These are phyloP conservation scores for Ceyx melanurus DNA, from an alignment of 2,113 vertebrate genomes.

Conservation along the genomic window DNA sequence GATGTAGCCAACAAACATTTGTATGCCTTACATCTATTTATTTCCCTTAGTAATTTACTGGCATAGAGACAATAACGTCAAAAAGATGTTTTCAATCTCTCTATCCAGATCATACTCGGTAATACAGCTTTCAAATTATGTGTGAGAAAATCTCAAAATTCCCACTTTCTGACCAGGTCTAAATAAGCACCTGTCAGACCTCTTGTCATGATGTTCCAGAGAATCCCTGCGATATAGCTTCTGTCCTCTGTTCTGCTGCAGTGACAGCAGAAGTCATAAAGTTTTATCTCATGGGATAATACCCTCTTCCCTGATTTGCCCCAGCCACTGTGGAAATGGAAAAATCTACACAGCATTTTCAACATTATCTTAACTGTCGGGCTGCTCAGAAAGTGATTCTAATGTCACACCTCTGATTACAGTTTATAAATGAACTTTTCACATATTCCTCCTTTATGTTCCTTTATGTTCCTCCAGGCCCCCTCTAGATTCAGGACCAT, in stretches of 20 bases:
- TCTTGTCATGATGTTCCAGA: background rate
- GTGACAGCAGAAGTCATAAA: background rate
- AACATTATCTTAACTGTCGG: background rate
- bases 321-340: background rate
- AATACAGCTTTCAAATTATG: background rate
- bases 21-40: background rate
- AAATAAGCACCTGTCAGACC: background rate
- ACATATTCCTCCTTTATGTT: background rate
- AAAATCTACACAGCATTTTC: background rate
- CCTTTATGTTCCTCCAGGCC: background rate
- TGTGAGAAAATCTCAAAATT: background rate
- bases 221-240: background rate
- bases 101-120: fast-evolving
- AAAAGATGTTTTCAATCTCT: background rate
- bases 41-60: background rate
- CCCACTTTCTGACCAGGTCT: background rate
- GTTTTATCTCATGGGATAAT: background rate
- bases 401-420: background rate
- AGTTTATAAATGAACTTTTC: background rate
- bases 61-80: background rate
- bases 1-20: background rate
- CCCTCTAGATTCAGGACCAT: background rate
- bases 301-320: background rate
- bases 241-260: background rate
- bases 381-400: background rate